Percentiles rank a stretch among this genome's conserved stretches.
Evolutionary conservation across 53 echinoderm and acorn worm genomes (phyloP).

Genomic region (Zoroaster sp.): DNA sequence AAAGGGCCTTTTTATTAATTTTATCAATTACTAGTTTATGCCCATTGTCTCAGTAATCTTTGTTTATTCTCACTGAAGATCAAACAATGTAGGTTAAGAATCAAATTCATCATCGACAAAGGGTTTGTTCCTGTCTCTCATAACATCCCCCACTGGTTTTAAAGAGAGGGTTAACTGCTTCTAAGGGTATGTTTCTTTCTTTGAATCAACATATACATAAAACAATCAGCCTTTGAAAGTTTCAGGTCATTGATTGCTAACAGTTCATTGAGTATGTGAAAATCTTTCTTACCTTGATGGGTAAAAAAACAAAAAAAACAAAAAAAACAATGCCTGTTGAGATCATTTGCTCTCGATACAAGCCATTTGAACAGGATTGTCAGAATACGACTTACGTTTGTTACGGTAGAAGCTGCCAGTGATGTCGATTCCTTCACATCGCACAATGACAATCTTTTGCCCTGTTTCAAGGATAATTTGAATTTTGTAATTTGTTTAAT

Average conservation of each 20-base stretch:
- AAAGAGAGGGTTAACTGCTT: background rate
- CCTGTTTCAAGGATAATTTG: conserved; percentile 55
- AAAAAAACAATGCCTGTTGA: background rate
- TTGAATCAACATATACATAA: too few species aligned
- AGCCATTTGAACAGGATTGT: background rate
- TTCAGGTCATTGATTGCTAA: too few species aligned
- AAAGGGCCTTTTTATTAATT: too few species aligned
- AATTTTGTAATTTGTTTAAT: too few species aligned
- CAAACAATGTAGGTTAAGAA: conserved; percentile 80
- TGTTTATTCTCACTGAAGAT: conserved; percentile 51
- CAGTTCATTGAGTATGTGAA: too few species aligned
- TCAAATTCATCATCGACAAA: conserved; percentile 69
- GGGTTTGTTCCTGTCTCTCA: background rate
- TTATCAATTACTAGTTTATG: too few species aligned
- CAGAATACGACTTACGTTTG: conserved; percentile 76
- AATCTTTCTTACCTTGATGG: too few species aligned
- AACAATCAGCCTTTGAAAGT: too few species aligned
- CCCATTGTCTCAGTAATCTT: conserved; percentile 58
- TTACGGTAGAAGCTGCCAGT: conserved; percentile 99
- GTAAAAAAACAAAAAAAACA: background rate
- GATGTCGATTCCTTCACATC: conserved; percentile 98
- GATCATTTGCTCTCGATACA: too few species aligned
- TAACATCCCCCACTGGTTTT: background rate
- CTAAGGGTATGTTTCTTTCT: too few species aligned
- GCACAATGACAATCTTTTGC: conserved; percentile 90